phyloP scores from a whole-genome alignment of 2,888 invertebrate species.

The Agrotis puta region DNA sequence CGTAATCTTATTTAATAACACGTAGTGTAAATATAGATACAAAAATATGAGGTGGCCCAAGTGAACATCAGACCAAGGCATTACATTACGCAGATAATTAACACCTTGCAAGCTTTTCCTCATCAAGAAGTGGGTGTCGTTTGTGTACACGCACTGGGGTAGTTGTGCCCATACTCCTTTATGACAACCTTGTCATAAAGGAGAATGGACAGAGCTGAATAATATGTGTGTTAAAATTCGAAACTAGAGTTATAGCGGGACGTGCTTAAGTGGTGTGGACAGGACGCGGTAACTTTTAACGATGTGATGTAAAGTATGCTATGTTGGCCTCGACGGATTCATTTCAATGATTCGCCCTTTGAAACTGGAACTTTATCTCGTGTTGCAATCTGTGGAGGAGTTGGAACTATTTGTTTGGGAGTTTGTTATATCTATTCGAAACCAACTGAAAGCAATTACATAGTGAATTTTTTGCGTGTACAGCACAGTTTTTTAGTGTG shows the following conservation, averaged over 20 bases:
- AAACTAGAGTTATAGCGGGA: constrained; percentile 64
- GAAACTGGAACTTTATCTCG: constrained; percentile 14
- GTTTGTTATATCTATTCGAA: neutral
- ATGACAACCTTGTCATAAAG: constrained; percentile 13
- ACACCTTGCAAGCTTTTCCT: neutral
- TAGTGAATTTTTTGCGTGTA: neutral
- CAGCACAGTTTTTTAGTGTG: neutral
- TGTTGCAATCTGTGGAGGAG: neutral
- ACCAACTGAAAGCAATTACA: neutral
- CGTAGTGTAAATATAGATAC: constrained; percentile 7
- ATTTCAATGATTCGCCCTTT: constrained; percentile 52
- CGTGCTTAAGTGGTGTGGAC: constrained; percentile 68
- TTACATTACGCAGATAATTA: constrained; percentile 2
- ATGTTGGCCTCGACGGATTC: constrained; percentile 50
- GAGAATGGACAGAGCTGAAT: constrained; percentile 14
- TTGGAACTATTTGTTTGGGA: neutral
- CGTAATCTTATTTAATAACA: constrained; percentile 17
- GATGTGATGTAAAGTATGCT: constrained; percentile 62
- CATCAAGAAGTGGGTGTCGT: neutral
- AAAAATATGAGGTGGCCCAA: constrained; percentile 7
- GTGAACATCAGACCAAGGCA: neutral
- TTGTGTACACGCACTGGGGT: constrained; percentile 19
- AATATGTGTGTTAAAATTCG: constrained; percentile 58
- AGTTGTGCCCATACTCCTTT: constrained; percentile 17
- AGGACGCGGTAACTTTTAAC: constrained; percentile 68